These are phyloP conservation scores for Eueides isabella DNA, from an alignment of 1,140 invertebrate genomes.

Conservation along the genomic window DNA sequence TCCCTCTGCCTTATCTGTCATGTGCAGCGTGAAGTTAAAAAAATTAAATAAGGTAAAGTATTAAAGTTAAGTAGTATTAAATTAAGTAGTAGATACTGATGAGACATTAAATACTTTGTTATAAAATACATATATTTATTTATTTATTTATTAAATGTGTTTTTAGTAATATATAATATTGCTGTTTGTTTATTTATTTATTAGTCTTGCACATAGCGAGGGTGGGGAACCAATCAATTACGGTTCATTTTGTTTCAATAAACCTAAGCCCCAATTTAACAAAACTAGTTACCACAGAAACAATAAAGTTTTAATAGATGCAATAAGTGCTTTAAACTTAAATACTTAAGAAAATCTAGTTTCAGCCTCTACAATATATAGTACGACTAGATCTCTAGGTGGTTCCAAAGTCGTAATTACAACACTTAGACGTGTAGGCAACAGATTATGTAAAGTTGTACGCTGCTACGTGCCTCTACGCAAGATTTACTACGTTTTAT, in stretches of 20 bases:
- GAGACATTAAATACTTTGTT: too few relatives aligned
- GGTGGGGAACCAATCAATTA: background rate
- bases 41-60: too few relatives aligned
- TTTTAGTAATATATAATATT: too few relatives aligned
- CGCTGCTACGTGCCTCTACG: background rate
- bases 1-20: too few relatives aligned
- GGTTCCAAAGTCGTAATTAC: background rate
- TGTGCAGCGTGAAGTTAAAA: too few relatives aligned
- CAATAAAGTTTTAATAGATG: slow-evolving; percentile 2
- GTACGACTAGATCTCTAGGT: background rate
- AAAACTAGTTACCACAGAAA: background rate
- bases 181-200: too few relatives aligned
- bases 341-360: background rate
- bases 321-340: slow-evolving; percentile 2
- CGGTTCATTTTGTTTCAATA: background rate
- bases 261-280: background rate
- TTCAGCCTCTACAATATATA: background rate
- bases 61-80: too few relatives aligned
- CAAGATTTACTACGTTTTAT: background rate
- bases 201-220: too few relatives aligned
- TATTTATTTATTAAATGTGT: too few relatives aligned
- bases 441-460: background rate
- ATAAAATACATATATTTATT: too few relatives aligned
- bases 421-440: background rate
- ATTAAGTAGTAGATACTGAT: too few relatives aligned